Conservation (phyloP, 2,797 vertebrate species). For the Calcarius lapponicus region DNA sequence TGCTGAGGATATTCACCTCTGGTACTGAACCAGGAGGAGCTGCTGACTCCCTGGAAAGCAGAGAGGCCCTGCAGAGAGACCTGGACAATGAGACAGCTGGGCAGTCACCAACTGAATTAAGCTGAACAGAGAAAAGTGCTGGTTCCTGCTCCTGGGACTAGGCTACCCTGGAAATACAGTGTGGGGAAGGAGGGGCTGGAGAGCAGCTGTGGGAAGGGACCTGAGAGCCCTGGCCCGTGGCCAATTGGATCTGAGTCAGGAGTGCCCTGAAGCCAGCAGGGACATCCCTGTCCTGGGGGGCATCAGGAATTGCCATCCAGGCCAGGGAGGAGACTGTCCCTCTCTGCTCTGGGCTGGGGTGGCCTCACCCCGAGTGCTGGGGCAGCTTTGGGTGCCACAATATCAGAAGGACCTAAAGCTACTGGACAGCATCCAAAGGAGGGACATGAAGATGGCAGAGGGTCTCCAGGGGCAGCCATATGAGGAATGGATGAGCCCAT, state of each 20-base stretch:
- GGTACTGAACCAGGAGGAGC: not conserved
- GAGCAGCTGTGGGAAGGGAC: not conserved
- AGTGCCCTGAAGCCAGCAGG: not conserved
- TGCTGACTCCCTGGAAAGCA: not conserved
- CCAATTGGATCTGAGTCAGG: not conserved
- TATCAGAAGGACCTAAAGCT: not conserved
- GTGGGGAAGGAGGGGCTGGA: not conserved
- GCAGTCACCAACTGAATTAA: not conserved
- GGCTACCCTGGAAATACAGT: not conserved
- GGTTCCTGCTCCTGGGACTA: not conserved
- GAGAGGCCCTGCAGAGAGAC: not conserved
- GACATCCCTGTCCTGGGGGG: not conserved
- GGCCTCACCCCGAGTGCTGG: fast-evolving
- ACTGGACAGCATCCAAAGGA: not conserved
- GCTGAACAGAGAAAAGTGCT: not conserved
- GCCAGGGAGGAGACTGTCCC: not conserved
- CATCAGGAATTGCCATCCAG: not conserved
- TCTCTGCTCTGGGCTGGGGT: fast-evolving
- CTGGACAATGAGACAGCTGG: not conserved
- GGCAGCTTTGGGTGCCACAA: not conserved
- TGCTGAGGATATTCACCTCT: not conserved
- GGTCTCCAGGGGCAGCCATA: not conserved
- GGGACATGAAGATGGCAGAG: not conserved
- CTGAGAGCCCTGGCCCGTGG: not conserved
- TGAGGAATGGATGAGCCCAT: not conserved